Conservation (phyloP, 92 coral and sea anemone genomes). For the Epizoanthus rinbou region DNA sequence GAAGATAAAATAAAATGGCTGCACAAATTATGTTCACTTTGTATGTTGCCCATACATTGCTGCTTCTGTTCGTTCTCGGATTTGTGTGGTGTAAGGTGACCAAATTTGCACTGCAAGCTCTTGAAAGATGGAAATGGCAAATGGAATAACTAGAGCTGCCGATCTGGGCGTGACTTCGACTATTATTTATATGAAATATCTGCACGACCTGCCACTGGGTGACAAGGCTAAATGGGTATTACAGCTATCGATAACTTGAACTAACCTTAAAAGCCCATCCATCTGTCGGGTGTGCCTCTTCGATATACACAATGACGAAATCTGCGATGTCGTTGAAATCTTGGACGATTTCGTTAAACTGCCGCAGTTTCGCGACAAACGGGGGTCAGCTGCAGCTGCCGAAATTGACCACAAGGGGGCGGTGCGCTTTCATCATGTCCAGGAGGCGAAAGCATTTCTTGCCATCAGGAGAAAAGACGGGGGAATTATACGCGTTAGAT, state of each 20-base stretch:
- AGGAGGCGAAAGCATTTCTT: conserved; percentile 58
- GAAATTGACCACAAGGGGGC: conserved; percentile 93
- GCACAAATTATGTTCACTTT: too few species aligned
- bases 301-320: conserved; percentile 86
- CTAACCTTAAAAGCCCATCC: conserved; percentile 98
- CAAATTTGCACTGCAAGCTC: too few species aligned
- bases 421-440: conserved; percentile 71
- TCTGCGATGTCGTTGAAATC: conserved; percentile 92
- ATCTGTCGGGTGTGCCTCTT: conserved; percentile 90
- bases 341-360: conserved; percentile 72
- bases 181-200: too few species aligned
- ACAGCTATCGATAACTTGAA: neutral
- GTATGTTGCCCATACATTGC: too few species aligned
- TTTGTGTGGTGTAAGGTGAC: too few species aligned
- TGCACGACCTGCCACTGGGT: neutral
- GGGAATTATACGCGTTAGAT: conserved; percentile 69
- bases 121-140: too few species aligned
- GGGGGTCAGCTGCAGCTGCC: conserved; percentile 98
- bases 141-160: too few species aligned
- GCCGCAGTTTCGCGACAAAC: conserved; percentile 84
- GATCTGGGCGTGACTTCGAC: too few species aligned
- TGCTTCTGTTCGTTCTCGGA: too few species aligned
- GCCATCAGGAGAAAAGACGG: conserved; percentile 76
- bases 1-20: too few species aligned
- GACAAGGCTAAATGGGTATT: neutral